These are phyloP conservation scores for Melipona bicolor DNA, from an alignment of 2,888 invertebrate genomes.

Conservation along the genomic window DNA sequence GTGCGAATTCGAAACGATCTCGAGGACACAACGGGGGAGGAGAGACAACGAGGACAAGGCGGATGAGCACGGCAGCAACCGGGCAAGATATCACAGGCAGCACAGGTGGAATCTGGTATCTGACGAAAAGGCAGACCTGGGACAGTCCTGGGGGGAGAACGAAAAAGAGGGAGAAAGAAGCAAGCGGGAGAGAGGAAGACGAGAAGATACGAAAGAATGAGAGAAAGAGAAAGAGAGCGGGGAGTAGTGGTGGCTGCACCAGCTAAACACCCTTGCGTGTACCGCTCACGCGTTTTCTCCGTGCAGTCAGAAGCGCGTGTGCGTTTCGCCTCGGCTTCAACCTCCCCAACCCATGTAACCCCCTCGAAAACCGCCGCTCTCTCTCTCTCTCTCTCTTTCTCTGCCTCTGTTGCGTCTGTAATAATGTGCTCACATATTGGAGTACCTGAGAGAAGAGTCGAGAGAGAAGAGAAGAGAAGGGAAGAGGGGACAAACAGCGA, in stretches of 20 bases:
- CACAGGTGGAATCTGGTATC: constrained; percentile 83
- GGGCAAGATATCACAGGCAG: constrained; percentile 71
- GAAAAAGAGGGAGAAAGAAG: neutral
- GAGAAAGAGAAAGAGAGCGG: neutral
- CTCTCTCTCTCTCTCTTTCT: constrained; percentile 6
- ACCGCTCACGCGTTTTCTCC: constrained; percentile 71
- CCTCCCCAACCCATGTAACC: constrained; percentile 49
- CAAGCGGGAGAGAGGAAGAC: neutral
- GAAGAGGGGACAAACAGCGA: constrained; percentile 15
- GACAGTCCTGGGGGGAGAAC: constrained; percentile 49
- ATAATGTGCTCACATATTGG: constrained; percentile 77
- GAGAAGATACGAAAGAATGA: neutral
- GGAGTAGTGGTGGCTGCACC: constrained; percentile 64
- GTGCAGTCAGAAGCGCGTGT: constrained; percentile 68
- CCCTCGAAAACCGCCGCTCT: constrained; percentile 12
- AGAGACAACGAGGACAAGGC: constrained; percentile 66
- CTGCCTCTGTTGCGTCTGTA: constrained; percentile 62
- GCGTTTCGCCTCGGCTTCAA: constrained; percentile 69
- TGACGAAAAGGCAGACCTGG: constrained; percentile 61
- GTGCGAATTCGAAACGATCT: constrained; percentile 70
- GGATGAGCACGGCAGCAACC: constrained; percentile 70
- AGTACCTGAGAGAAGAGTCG: constrained; percentile 66
- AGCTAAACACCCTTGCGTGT: constrained; percentile 81
- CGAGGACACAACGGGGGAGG: constrained; percentile 58
- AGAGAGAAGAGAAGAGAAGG: constrained; percentile 9